Evolutionary conservation across 2,113 vertebrate genomes (phyloP).

Genomic region (Pseudopodoces humilis): DNA sequence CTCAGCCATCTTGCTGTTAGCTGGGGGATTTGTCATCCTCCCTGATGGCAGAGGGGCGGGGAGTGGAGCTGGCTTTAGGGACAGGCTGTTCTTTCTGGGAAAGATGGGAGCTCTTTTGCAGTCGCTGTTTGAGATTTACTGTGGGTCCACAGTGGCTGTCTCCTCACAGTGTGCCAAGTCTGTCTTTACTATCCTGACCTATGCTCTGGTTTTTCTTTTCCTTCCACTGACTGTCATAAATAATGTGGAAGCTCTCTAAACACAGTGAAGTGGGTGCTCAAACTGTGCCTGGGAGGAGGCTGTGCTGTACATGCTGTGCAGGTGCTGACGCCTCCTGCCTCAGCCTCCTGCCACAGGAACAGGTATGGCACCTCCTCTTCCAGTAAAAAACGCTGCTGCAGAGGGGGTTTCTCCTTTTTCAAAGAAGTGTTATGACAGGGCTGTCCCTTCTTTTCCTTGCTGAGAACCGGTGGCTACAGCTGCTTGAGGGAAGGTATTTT

Average conservation of each 20-base stretch:
- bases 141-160: neutral
- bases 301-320: neutral
- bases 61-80: neutral
- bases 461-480: neutral
- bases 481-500: neutral
- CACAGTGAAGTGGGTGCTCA: neutral
- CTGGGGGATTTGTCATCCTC: slow-evolving; percentile 8
- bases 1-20: neutral
- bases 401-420: neutral
- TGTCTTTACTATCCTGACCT: slow-evolving; percentile 13
- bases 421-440: neutral
- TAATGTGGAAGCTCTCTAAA: neutral
- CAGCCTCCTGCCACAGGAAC: neutral
- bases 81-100: slow-evolving; percentile 27
- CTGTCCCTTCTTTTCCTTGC: neutral
- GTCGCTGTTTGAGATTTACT: neutral
- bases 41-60: neutral
- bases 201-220: neutral
- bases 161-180: neutral
- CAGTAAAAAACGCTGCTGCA: neutral
- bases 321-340: neutral
- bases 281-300: neutral
- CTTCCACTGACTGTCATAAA: neutral
- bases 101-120: neutral
- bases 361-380: neutral